phyloP scores from a whole-genome alignment of 2,888 invertebrate species.

The Lamellibrachia satsuma region DNA sequence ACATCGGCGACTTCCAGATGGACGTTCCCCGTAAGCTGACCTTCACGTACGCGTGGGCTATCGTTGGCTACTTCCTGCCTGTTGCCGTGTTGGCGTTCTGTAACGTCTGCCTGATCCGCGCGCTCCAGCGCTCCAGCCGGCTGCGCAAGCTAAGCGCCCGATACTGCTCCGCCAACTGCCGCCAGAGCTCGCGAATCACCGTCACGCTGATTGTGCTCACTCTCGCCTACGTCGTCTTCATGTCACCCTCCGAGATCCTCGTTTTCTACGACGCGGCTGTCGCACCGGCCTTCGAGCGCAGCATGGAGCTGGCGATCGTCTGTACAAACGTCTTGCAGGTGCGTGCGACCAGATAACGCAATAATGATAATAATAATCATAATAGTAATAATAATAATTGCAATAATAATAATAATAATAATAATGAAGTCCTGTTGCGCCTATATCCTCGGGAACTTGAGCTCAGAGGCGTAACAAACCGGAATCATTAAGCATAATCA shows the following conservation, averaged over 20 bases:
- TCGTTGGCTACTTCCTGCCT: conserved; percentile 59
- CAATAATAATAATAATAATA: too few relatives aligned
- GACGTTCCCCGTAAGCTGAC: conserved; percentile 8
- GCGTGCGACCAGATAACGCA: not conserved
- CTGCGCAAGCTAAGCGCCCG: conserved; percentile 25
- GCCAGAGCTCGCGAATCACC: conserved; percentile 43
- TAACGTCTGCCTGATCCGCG: conserved; percentile 56
- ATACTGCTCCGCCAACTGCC: not conserved
- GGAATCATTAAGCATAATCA: too few relatives aligned
- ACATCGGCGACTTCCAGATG: conserved; percentile 28
- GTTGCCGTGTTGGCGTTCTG: conserved; percentile 56
- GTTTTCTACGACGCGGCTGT: conserved; percentile 47
- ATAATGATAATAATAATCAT: not conserved
- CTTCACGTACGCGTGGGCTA: conserved; percentile 49
- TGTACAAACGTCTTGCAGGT: conserved; percentile 23
- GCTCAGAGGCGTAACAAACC: too few relatives aligned
- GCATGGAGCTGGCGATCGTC: conserved; percentile 8
- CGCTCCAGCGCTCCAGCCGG: conserved; percentile 28
- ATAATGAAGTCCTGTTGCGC: too few relatives aligned
- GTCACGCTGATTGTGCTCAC: conserved; percentile 58
- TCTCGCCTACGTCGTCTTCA: conserved; percentile 54
- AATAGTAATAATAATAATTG: too few relatives aligned
- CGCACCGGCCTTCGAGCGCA: not conserved
- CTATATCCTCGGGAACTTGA: too few relatives aligned
- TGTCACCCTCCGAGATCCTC: conserved; percentile 58